A percentile compares a stretch with the other conserved stretches of the same genome.
These are phyloP conservation scores for Lordiphosa fenestrarum DNA, from an alignment of 2,888 invertebrate species.

Conservation along the genomic window DNA sequence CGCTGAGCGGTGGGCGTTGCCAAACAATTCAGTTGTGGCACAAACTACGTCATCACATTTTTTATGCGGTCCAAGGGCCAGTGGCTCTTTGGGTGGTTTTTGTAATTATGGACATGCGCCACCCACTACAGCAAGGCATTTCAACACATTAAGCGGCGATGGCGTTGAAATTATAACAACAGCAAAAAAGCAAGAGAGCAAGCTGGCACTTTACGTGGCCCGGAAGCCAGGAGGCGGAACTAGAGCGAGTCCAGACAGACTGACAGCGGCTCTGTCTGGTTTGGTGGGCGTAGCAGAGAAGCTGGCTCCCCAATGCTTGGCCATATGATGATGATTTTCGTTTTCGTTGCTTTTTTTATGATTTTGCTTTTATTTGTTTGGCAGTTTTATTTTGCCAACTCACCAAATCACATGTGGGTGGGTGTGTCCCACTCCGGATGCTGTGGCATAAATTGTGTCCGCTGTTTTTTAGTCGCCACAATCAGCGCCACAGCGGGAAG, in stretches of 20 bases:
- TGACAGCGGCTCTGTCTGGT: constrained; percentile 3
- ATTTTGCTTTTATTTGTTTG: constrained; percentile 37
- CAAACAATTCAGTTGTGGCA: constrained; percentile 67
- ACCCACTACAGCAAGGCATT: constrained; percentile 45
- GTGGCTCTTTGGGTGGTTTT: constrained; percentile 53
- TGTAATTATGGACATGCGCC: constrained; percentile 70
- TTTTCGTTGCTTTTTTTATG: constrained; percentile 65
- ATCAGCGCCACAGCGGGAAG: constrained; percentile 48
- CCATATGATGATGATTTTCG: constrained; percentile 66
- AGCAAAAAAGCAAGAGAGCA: constrained; percentile 28
- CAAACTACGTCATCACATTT: constrained; percentile 73
- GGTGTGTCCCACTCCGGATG: constrained; percentile 37
- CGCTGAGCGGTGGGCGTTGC: constrained; percentile 64
- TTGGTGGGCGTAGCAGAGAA: constrained; percentile 53
- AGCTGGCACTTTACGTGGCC: constrained; percentile 59
- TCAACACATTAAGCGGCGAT: constrained; percentile 41
- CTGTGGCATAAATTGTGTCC: constrained; percentile 67
- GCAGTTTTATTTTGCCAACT: constrained; percentile 56
- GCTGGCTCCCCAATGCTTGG: constrained; percentile 43
- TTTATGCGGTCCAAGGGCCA: constrained; percentile 23
- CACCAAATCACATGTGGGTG: constrained; percentile 46
- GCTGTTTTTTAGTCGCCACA: constrained; percentile 44
- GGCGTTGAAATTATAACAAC: constrained; percentile 40
- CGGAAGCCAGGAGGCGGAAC: constrained; percentile 73
- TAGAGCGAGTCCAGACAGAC: constrained; percentile 73